phyloP scores from a whole-genome alignment of 1,140 invertebrate genomes.

The Amphibalanus amphitrite region DNA sequence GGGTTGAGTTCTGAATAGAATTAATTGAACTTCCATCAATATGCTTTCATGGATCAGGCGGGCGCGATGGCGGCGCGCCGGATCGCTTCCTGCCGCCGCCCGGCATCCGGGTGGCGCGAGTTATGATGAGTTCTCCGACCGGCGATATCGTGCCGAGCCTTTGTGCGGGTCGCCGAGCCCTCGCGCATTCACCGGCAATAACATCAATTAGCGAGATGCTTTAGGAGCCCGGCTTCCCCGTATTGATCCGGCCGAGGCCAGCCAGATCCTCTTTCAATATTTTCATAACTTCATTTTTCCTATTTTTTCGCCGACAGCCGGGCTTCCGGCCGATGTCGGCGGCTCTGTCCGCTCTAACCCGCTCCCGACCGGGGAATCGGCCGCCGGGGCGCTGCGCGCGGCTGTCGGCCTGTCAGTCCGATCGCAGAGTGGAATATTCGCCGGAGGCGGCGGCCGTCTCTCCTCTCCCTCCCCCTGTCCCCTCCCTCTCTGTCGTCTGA shows the following conservation, averaged over 20 bases:
- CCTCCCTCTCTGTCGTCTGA: too few species aligned
- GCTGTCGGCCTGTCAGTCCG: not conserved
- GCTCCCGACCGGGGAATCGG: not conserved
- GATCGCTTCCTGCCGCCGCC: not conserved
- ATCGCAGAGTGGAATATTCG: too few species aligned
- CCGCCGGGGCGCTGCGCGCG: too few species aligned
- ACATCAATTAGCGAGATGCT: conserved; percentile 1
- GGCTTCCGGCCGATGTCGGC: not conserved
- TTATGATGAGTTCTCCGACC: not conserved
- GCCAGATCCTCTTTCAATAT: conserved; percentile 1
- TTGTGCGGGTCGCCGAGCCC: not conserved
- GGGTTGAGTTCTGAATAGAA: not conserved
- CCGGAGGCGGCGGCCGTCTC: too few species aligned
- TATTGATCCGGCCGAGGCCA: not conserved
- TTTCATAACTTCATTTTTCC: not conserved
- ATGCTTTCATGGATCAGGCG: not conserved
- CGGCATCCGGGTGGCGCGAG: not conserved
- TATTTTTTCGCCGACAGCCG: not conserved
- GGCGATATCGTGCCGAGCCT: not conserved
- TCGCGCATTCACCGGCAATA: not conserved
- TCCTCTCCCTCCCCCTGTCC: too few species aligned
- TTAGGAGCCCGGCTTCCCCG: not conserved
- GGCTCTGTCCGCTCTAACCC: not conserved
- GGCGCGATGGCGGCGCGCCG: not conserved
- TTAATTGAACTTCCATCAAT: not conserved